Evolutionary conservation across 2,113 vertebrate species (phyloP).

Genomic region (Neolamprologus ventralis): DNA sequence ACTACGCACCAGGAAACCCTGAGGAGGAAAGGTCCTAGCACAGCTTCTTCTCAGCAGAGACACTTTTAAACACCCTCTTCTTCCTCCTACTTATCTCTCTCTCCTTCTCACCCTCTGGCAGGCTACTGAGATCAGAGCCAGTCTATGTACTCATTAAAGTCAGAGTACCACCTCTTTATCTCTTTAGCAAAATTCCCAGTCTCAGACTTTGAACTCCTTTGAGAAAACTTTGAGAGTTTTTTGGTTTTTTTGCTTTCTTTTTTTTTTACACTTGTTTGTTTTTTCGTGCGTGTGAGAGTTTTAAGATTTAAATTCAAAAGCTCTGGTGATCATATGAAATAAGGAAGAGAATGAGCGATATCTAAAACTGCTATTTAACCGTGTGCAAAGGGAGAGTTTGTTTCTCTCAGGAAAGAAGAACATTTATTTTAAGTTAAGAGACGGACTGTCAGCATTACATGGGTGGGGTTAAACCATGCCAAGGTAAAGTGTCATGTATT

Average conservation of each 20-base stretch:
- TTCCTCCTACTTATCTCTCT: background rate
- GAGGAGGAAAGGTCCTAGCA: constrained; percentile 84
- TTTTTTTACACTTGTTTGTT: background rate
- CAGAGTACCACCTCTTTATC: constrained; percentile 25
- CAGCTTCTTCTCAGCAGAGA: constrained; percentile 12
- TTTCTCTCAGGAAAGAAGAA: background rate
- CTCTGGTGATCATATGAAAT: background rate
- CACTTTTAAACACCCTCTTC: constrained; percentile 5
- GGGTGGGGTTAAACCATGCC: constrained; percentile 10
- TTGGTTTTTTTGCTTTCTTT: background rate
- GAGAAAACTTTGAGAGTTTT: background rate
- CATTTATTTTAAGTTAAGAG: background rate
- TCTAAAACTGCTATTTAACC: background rate
- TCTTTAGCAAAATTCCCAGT: constrained; percentile 11
- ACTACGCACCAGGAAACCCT: constrained; percentile 80
- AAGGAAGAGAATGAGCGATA: background rate
- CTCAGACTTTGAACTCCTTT: constrained; percentile 12
- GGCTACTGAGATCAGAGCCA: constrained; percentile 26
- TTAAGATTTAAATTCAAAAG: background rate
- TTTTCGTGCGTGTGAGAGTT: background rate
- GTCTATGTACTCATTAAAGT: constrained; percentile 32
- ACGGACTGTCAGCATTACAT: background rate
- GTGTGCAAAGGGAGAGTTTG: background rate
- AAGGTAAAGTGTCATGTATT: constrained; percentile 53
- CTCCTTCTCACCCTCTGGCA: constrained; percentile 16